Percentiles rank a stretch among this genome's conserved stretches.
Conservation (phyloP, 2,797 vertebrate genomes). For the Chromis chromis region DNA sequence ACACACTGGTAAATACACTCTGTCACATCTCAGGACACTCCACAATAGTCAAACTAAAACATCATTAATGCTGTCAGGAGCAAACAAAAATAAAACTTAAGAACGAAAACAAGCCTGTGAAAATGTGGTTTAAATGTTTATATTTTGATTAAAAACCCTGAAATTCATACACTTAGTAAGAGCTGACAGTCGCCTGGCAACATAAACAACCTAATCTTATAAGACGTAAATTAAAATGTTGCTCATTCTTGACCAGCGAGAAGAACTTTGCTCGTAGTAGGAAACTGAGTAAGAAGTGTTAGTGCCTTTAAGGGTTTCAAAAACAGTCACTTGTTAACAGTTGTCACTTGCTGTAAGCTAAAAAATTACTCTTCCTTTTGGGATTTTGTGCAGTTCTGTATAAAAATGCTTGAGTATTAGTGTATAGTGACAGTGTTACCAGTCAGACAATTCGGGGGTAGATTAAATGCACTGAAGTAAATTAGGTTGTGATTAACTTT, state of each 20-base stretch:
- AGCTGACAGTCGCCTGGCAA: too few relatives aligned
- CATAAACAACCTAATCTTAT: not conserved
- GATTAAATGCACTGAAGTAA: too few relatives aligned
- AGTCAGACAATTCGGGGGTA: too few relatives aligned
- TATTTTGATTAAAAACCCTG: too few relatives aligned
- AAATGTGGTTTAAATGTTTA: too few relatives aligned
- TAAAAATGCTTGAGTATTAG: not conserved
- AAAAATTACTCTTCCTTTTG: not conserved
- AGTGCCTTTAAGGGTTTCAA: not conserved
- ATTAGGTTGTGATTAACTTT: too few relatives aligned
- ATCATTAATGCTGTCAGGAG: not conserved
- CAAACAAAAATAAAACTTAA: not conserved
- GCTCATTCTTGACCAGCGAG: not conserved
- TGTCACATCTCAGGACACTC: not conserved
- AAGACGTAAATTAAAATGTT: not conserved
- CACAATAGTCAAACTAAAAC: not conserved
- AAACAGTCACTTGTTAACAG: too few relatives aligned
- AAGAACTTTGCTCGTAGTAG: not conserved
- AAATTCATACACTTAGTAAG: not conserved
- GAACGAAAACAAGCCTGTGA: not conserved
- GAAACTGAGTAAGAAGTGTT: not conserved
- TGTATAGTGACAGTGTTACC: not conserved
- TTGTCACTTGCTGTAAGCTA: not conserved
- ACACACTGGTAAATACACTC: conserved; percentile 5
- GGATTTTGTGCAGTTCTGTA: too few relatives aligned